Evolutionary conservation across 2,113 vertebrate genomes (phyloP).

Genomic region (Serinus canaria): DNA sequence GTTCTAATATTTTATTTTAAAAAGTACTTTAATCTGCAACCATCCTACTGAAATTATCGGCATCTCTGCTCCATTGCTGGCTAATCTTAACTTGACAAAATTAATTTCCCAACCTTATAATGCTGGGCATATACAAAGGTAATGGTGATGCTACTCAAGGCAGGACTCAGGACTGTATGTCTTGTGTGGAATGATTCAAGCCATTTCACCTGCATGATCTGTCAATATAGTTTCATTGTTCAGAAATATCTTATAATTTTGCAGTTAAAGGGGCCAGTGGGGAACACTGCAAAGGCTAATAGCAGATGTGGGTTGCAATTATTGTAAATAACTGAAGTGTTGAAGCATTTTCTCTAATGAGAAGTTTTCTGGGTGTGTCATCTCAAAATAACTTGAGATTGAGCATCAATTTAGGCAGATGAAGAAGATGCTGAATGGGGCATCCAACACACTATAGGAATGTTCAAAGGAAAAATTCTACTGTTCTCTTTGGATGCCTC

Average conservation of each 20-base stretch:
- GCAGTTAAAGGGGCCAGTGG: not conserved
- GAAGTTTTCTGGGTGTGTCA: not conserved
- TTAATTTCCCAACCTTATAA: not conserved
- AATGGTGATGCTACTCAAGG: not conserved
- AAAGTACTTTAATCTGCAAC: not conserved
- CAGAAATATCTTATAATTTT: not conserved
- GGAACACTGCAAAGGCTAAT: not conserved
- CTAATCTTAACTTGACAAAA: not conserved
- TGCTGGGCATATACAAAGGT: not conserved
- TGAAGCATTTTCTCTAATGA: not conserved
- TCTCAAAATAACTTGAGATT: not conserved
- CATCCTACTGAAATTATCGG: not conserved
- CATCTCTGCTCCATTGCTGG: not conserved
- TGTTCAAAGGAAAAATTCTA: not conserved
- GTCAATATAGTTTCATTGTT: not conserved
- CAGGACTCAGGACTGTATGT: not conserved
- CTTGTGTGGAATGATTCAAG: not conserved
- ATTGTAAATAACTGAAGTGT: not conserved
- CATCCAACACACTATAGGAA: not conserved
- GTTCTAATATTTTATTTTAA: not conserved
- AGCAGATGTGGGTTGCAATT: not conserved
- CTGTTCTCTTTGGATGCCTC: not conserved
- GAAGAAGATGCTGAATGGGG: not conserved
- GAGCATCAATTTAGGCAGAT: not conserved
- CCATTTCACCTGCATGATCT: not conserved